Evolutionary conservation across 2,888 invertebrate species (phyloP).

Genomic region (Dichetophora obliterata): DNA sequence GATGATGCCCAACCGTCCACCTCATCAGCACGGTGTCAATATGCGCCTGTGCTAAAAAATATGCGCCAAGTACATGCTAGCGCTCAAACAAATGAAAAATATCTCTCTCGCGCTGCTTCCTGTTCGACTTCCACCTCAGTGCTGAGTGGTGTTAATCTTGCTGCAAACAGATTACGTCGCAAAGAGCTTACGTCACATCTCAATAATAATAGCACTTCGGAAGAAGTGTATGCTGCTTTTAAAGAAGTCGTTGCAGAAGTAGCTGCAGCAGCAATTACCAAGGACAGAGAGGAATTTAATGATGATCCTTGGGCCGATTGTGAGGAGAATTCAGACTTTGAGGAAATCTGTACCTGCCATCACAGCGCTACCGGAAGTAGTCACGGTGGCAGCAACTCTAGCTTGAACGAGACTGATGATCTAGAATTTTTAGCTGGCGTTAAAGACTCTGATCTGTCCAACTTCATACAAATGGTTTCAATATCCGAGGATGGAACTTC

Average conservation of each 20-base stretch:
- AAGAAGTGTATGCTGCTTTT: slow-evolving; percentile 42
- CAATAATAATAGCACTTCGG: slow-evolving; percentile 38
- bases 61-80: slow-evolving; percentile 65
- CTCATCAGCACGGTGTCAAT: slow-evolving; percentile 65
- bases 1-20: slow-evolving; percentile 65
- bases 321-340: slow-evolving; percentile 67
- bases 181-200: slow-evolving; percentile 34
- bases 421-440: slow-evolving; percentile 52
- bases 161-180: slow-evolving; percentile 35
- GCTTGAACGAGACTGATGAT: slow-evolving; percentile 60
- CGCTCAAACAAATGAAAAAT: slow-evolving; percentile 65
- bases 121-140: slow-evolving; percentile 22
- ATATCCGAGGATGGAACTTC: slow-evolving; percentile 57
- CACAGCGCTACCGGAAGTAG: slow-evolving; percentile 57
- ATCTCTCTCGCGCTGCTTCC: slow-evolving; percentile 49
- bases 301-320: slow-evolving; percentile 68
- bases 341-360: slow-evolving; percentile 69
- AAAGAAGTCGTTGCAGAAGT: slow-evolving; percentile 41
- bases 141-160: slow-evolving; percentile 24
- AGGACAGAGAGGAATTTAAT: slow-evolving; percentile 35
- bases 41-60: slow-evolving; percentile 57
- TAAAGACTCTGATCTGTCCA: slow-evolving; percentile 62
- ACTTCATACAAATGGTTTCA: slow-evolving; percentile 60
- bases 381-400: slow-evolving; percentile 62
- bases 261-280: slow-evolving; percentile 23